Evolutionary conservation across 2,888 invertebrate genomes (phyloP).

Genomic region (Eulithis testata): DNA sequence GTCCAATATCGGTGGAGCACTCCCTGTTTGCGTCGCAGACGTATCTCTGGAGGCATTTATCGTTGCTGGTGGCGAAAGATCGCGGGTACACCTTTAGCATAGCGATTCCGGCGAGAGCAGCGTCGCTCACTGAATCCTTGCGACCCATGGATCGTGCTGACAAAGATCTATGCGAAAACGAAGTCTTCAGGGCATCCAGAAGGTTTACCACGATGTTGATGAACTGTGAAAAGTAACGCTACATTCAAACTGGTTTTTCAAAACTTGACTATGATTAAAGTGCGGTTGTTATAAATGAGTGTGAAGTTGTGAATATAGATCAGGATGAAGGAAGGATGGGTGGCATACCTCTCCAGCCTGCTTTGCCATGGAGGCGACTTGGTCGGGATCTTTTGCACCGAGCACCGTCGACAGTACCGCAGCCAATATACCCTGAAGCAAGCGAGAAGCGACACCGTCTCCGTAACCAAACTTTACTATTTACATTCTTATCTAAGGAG

Average conservation of each 20-base stretch:
- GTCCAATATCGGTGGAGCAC: conserved; percentile 91
- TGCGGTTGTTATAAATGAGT: conserved; percentile 21
- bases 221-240: conserved; percentile 84
- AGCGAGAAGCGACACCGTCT: conserved; percentile 84
- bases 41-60: conserved; percentile 93
- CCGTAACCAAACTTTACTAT: conserved; percentile 83
- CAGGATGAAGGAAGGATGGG: conserved; percentile 73
- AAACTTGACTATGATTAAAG: conserved; percentile 5
- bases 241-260: neutral
- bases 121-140: conserved; percentile 95
- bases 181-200: conserved; percentile 95
- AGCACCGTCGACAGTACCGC: conserved; percentile 95
- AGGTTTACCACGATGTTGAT: conserved; percentile 96
- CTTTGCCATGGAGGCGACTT: conserved; percentile 97
- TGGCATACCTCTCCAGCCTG: conserved; percentile 97
- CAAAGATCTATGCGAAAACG: conserved; percentile 95
- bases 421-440: conserved; percentile 95
- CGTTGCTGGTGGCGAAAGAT: conserved; percentile 90
- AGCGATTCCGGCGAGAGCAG: conserved; percentile 93
- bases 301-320: conserved; percentile 39
- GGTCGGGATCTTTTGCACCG: conserved; percentile 95
- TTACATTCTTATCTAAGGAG: conserved; percentile 67
- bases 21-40: conserved; percentile 96
- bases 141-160: conserved; percentile 93
- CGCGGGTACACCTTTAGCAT: conserved; percentile 95